These are phyloP conservation scores for Arctocebus calabarensis DNA, from an alignment of 2,797 vertebrate species.

Conservation along the genomic window DNA sequence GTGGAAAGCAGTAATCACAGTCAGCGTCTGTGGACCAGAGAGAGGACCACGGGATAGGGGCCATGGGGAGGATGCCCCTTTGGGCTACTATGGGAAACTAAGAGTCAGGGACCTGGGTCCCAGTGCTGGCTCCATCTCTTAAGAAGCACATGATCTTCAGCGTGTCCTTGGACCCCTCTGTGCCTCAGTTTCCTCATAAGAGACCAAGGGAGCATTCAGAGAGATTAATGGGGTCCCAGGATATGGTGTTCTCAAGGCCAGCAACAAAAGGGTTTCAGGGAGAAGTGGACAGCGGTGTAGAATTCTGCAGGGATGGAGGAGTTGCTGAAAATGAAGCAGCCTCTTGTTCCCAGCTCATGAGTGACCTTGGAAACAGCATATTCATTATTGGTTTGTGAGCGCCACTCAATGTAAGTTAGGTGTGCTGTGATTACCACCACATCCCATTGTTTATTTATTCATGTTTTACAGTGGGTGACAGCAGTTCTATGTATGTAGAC, in stretches of 20 bases:
- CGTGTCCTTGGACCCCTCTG: not conserved
- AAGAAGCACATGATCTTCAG: not conserved
- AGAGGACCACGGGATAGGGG: not conserved
- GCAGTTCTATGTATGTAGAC: not conserved
- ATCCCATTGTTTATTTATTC: not conserved
- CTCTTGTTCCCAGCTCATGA: too few relatives aligned
- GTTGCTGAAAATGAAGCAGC: not conserved
- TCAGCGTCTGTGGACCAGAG: not conserved
- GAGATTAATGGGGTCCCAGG: not conserved
- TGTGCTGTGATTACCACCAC: not conserved
- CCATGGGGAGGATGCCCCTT: accelerated
- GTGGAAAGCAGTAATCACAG: not conserved
- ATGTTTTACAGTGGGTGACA: not conserved
- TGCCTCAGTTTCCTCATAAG: not conserved
- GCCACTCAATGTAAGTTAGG: not conserved
- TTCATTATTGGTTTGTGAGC: not conserved
- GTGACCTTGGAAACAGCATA: not conserved
- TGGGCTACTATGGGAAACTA: not conserved
- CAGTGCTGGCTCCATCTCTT: not conserved
- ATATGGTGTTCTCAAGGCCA: too few relatives aligned
- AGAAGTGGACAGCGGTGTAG: not conserved
- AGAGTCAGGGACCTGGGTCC: accelerated
- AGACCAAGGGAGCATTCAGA: not conserved
- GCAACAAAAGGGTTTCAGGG: not conserved
- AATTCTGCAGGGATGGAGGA: not conserved